Evolutionary conservation across 2,888 invertebrate species (phyloP).

Genomic region (Habrosyne pyritoides): DNA sequence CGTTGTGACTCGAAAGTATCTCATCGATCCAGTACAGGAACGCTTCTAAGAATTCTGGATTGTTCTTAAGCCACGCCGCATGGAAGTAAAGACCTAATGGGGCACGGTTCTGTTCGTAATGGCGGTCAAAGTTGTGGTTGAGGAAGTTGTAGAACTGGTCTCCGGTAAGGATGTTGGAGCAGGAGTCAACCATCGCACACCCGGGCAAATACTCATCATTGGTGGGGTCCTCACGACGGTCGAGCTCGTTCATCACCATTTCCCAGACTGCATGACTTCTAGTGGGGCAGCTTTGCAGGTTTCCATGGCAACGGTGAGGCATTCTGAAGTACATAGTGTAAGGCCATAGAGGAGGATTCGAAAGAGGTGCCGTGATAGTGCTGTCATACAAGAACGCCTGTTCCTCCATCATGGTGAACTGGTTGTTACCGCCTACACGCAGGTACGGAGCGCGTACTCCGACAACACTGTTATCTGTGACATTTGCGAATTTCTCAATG

Average conservation of each 20-base stretch:
- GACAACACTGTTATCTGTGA: constrained; percentile 95
- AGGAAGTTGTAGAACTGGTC: constrained; percentile 98
- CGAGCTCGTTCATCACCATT: constrained; percentile 97
- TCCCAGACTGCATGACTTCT: constrained; percentile 97
- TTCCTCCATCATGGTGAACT: constrained; percentile 99
- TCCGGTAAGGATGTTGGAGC: constrained; percentile 95
- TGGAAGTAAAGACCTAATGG: constrained; percentile 96
- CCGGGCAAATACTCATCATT: constrained; percentile 95
- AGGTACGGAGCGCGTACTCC: constrained; percentile 95
- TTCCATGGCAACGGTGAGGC: constrained; percentile 97
- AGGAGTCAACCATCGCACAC: constrained; percentile 97
- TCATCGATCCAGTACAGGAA: constrained; percentile 98
- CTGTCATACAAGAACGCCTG: constrained; percentile 98
- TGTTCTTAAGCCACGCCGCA: constrained; percentile 96
- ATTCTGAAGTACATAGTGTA: constrained; percentile 99
- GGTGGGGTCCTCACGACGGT: constrained; percentile 94
- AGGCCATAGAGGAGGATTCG: constrained; percentile 97
- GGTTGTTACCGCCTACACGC: constrained; percentile 96
- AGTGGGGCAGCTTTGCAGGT: constrained; percentile 95
- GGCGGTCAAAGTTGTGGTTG: constrained; percentile 96
- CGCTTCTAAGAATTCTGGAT: constrained; percentile 95
- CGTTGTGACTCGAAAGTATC: constrained; percentile 91
- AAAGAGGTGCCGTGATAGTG: constrained; percentile 95
- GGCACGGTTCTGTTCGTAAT: constrained; percentile 95
- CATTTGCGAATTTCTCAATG: constrained; percentile 94